A percentile compares a stretch with the other conserved stretches of the same genome.
Conservation (phyloP, 2,888 invertebrate genomes). For the Caenorhabditis becei region DNA sequence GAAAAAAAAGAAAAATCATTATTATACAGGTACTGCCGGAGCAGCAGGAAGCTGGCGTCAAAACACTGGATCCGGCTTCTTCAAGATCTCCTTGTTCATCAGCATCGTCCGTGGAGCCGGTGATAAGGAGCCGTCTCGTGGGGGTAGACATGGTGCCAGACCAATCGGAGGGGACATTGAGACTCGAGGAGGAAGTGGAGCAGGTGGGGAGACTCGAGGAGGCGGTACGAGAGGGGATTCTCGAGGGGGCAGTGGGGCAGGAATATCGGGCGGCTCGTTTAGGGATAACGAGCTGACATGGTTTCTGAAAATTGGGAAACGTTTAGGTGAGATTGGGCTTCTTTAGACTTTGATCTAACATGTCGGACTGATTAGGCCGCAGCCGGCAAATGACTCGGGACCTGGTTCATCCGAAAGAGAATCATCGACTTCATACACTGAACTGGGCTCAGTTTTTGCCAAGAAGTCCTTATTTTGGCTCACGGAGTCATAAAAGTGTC, state of each 20-base stretch:
- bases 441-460: too few relatives aligned
- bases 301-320: conserved; percentile 41
- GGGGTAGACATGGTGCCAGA: conserved; percentile 41
- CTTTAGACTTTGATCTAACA: too few relatives aligned
- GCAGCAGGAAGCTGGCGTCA: conserved; percentile 35
- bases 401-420: too few relatives aligned
- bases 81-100: conserved; percentile 43
- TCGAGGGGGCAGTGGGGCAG: conserved; percentile 34
- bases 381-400: too few relatives aligned
- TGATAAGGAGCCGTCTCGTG: conserved; percentile 16
- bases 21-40: conserved; percentile 30
- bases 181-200: conserved; percentile 25
- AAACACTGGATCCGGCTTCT: conserved; percentile 10
- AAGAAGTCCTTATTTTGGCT: too few relatives aligned
- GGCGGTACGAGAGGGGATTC: conserved; percentile 20
- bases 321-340: background rate
- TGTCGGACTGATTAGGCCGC: too few relatives aligned
- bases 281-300: conserved; percentile 26
- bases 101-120: conserved; percentile 15
- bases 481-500: too few relatives aligned
- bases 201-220: conserved; percentile 42
- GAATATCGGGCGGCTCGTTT: conserved; percentile 44
- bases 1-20: conserved; percentile 10
- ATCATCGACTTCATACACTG: too few relatives aligned
- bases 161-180: conserved; percentile 50